Percentiles rank a stretch among this genome's conserved stretches.
Evolutionary conservation across 2,113 vertebrate genomes (phyloP).

Genomic region (Cnemophilus loriae): DNA sequence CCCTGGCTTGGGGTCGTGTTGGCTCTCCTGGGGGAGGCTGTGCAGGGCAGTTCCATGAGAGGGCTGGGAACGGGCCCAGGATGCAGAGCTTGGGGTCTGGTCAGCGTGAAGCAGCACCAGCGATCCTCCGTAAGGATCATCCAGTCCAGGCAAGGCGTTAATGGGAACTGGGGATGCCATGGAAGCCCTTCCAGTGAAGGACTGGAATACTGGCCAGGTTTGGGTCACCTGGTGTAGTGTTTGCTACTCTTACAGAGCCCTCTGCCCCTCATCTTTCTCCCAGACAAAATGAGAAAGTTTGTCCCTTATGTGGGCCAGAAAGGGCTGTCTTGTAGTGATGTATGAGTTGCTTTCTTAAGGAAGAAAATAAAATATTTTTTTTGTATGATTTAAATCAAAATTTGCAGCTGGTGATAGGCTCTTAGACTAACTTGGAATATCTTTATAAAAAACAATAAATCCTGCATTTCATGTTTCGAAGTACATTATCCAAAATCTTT

Average conservation of each 20-base stretch:
- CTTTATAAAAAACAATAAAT: neutral
- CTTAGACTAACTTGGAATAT: neutral
- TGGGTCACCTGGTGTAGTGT: neutral
- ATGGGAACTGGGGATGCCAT: neutral
- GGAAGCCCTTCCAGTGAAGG: neutral
- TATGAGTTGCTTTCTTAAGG: neutral
- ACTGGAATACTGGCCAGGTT: neutral
- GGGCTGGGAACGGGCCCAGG: neutral
- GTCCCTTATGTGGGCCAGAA: neutral
- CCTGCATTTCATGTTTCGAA: neutral
- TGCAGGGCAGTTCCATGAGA: rapidly evolving
- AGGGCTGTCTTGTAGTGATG: neutral
- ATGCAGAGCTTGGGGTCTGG: neutral
- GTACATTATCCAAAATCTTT: neutral
- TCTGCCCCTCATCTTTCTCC: neutral
- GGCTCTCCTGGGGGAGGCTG: neutral
- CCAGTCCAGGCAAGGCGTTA: neutral
- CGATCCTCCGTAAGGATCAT: rapidly evolving
- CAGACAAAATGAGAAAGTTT: neutral
- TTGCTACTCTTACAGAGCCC: neutral
- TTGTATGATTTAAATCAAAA: neutral
- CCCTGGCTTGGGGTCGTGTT: neutral
- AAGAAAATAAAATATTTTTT: neutral
- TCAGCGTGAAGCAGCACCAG: neutral
- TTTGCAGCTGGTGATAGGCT: neutral